Evolutionary conservation across 2,888 invertebrate genomes (phyloP).

Genomic region (Drosophila neonasuta): DNA sequence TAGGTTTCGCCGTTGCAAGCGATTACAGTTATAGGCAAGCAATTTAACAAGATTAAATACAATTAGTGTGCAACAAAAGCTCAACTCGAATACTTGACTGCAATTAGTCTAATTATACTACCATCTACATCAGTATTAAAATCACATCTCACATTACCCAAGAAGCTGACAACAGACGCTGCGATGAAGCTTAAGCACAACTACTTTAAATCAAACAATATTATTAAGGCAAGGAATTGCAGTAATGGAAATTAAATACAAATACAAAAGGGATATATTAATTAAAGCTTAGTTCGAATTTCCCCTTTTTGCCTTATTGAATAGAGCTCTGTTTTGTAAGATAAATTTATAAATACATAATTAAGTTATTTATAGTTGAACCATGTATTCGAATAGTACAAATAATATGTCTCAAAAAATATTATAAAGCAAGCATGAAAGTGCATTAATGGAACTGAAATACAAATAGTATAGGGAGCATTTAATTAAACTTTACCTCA

Average conservation of each 20-base stretch:
- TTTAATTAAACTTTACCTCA: too few relatives aligned
- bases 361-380: too few relatives aligned
- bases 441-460: too few relatives aligned
- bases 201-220: not conserved
- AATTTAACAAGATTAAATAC: slow-evolving; percentile 54
- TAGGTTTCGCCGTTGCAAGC: slow-evolving; percentile 18
- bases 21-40: slow-evolving; percentile 39
- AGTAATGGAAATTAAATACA: not conserved
- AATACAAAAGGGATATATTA: not conserved
- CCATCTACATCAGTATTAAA: slow-evolving; percentile 24
- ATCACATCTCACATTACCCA: slow-evolving; percentile 4
- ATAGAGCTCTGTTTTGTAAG: too few relatives aligned
- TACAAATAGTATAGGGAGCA: too few relatives aligned
- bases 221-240: not conserved
- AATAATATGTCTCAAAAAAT: too few relatives aligned
- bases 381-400: too few relatives aligned
- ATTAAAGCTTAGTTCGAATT: not conserved
- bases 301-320: too few relatives aligned
- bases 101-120: slow-evolving; percentile 48
- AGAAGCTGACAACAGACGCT: not conserved
- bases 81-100: slow-evolving; percentile 20
- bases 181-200: not conserved
- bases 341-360: too few relatives aligned
- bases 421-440: too few relatives aligned
- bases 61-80: slow-evolving; percentile 42